Evolutionary conservation across 64 coral and sea anemone species (phyloP).

Genomic region (Trachythela sp.): DNA sequence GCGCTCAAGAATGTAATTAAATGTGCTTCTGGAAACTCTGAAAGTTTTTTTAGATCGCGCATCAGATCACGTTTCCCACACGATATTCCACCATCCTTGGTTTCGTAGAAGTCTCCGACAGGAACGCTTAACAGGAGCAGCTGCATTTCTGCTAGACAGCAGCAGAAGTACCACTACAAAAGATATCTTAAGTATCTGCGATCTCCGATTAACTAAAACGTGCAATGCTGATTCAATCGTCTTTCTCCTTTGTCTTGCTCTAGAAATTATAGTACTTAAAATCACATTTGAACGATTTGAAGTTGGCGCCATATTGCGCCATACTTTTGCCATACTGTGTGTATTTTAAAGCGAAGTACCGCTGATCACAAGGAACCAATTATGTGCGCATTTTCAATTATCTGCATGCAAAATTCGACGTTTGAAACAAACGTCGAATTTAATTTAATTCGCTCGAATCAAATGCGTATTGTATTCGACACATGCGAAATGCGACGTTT

Average conservation of each 20-base stretch:
- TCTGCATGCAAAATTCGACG: too few species aligned
- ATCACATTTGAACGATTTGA: not conserved
- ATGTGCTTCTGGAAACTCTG: not conserved
- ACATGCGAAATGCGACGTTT: too few species aligned
- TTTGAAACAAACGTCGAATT: too few species aligned
- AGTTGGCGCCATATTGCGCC: slow-evolving; percentile 8
- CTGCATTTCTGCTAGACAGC: not conserved
- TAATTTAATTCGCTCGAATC: too few species aligned
- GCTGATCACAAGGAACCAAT: too few species aligned
- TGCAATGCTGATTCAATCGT: not conserved
- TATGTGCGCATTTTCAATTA: too few species aligned
- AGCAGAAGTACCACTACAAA: not conserved
- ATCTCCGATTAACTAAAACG: not conserved
- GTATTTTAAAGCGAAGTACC: too few species aligned
- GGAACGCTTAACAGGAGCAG: not conserved
- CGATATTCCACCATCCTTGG: not conserved
- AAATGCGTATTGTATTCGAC: too few species aligned
- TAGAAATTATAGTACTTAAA: not conserved
- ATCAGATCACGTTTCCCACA: not conserved
- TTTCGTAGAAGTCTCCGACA: not conserved
- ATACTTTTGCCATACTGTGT: too few species aligned
- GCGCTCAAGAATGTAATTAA: not conserved
- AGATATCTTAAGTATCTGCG: not conserved
- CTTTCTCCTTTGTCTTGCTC: not conserved
- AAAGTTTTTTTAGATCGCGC: not conserved